Percentiles rank a stretch among this genome's conserved stretches.
Conservation (phyloP, 1,140 invertebrate genomes). For the Heliothis virescens region DNA sequence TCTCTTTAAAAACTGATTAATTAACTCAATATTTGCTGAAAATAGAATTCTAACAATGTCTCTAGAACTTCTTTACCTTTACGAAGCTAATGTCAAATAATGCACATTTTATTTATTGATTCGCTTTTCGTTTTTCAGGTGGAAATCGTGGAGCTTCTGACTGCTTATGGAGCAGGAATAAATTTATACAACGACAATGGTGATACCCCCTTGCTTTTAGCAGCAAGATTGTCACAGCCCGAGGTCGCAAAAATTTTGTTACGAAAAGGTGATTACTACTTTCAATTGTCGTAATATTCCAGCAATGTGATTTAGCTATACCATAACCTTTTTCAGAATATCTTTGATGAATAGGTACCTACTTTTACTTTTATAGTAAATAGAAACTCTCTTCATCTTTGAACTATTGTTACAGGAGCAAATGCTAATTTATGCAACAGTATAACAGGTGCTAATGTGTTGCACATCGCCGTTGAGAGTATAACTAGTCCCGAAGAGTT, state of each 20-base stretch:
- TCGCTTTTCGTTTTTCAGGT: conserved; percentile 59
- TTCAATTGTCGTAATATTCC: background rate
- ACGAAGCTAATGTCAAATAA: no score
- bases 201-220: conserved; percentile 88
- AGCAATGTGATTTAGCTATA: no score
- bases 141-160: conserved; percentile 74
- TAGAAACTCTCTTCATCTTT: background rate
- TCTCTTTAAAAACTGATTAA: no score
- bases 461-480: conserved; percentile 86
- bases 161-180: conserved; percentile 79
- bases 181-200: conserved; percentile 87
- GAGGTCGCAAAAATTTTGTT: conserved; percentile 82
- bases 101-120: conserved; percentile 10
- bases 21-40: no score
- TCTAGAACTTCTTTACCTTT: background rate
- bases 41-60: background rate
- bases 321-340: no score
- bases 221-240: conserved; percentile 85
- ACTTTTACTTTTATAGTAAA: no score
- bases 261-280: conserved; percentile 78
- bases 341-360: no score
- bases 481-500: conserved; percentile 71
- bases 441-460: conserved; percentile 85
- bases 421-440: conserved; percentile 87
- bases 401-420: conserved; percentile 82